A percentile compares a stretch with the other conserved stretches of the same genome.
Evolutionary conservation across 2,888 invertebrate species (phyloP).

Genomic region (Himalopsyche anomala): DNA sequence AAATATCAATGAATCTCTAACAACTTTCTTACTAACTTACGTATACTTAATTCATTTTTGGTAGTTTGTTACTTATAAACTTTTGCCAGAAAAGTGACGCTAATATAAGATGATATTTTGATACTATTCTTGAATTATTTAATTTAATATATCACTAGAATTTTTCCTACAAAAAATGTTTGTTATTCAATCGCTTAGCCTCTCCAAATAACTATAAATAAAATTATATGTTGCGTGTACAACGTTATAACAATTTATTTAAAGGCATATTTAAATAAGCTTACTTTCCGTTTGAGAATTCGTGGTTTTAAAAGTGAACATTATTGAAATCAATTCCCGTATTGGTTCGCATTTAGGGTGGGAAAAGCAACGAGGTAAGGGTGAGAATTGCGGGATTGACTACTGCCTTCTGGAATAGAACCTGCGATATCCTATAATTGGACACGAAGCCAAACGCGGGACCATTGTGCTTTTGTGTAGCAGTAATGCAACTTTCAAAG

Average conservation of each 20-base stretch:
- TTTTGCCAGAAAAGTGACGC: too few relatives aligned
- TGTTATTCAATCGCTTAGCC: too few relatives aligned
- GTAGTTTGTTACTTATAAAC: too few relatives aligned
- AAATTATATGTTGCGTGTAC: too few relatives aligned
- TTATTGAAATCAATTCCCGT: not conserved
- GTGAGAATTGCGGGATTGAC: conserved; percentile 17
- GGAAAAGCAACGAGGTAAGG: not conserved
- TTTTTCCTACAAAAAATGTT: too few relatives aligned
- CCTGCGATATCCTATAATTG: conserved; percentile 42
- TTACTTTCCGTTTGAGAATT: not conserved
- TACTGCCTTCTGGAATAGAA: conserved; percentile 6
- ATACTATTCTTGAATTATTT: too few relatives aligned
- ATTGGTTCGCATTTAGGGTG: not conserved
- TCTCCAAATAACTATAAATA: too few relatives aligned
- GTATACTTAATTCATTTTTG: too few relatives aligned
- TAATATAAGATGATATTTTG: too few relatives aligned
- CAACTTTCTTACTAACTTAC: too few relatives aligned
- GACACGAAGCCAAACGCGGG: conserved; percentile 35
- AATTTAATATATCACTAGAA: too few relatives aligned
- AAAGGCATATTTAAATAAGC: not conserved
- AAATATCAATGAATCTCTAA: too few relatives aligned
- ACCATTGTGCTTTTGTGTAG: conserved; percentile 34
- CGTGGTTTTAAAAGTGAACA: not conserved
- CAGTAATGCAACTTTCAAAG: conserved; percentile 36
- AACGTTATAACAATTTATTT: not conserved